Base-by-base conservation (phyloP, 2,797 vertebrate genomes). In the Dermochelys coriacea region DNA sequence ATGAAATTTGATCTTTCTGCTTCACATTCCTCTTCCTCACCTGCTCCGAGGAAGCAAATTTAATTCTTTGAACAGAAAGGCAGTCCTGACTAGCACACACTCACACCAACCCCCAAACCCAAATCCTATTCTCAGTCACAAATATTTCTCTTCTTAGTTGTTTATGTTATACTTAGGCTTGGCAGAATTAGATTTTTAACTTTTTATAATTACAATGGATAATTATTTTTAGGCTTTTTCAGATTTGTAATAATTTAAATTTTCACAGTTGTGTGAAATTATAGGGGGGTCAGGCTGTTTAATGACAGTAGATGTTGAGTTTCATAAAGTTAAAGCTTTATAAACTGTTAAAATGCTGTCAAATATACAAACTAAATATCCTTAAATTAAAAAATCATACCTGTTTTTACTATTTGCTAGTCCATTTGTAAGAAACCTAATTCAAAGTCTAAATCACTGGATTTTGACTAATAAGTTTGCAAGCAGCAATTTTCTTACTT, bases 41-140 rank as follows among this genome's bases (percentile, higher is more conserved):
- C 97, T 98, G 97, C 97, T 98, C 91, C 82, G 87, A 89, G 95
- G 92, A 97, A 95, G 92, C 88, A 97, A 97, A 97, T 74, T 94
- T 80, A 97, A 94, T 97, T 98, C 94, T 98, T 96, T 97, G 95
- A 97, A 97, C 97, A 97, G 94, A 97, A 98, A 98, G 97, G 88
- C 90, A 95, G 91, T 87, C 80, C 86, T 96, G 96, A 94, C 83
- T 81, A 97, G 95, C 96, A 98, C 51, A 74, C 37, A 47, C 79
- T 4, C 10, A 18, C 27, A 29, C 9, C 64, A 52, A 52, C 47
- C 93, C 21, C 21, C 80, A 49, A 14, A 8, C 31, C 89, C 37
- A 94, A 49, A 47, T 41, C 77, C 97, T 82, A 94, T 79, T 57
- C 77, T 41, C 12, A 75, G 84, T 61, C 74, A 80, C 54, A 52